Conservation (phyloP, 2,113 vertebrate genomes). For the Scophthalmus maximus region DNA sequence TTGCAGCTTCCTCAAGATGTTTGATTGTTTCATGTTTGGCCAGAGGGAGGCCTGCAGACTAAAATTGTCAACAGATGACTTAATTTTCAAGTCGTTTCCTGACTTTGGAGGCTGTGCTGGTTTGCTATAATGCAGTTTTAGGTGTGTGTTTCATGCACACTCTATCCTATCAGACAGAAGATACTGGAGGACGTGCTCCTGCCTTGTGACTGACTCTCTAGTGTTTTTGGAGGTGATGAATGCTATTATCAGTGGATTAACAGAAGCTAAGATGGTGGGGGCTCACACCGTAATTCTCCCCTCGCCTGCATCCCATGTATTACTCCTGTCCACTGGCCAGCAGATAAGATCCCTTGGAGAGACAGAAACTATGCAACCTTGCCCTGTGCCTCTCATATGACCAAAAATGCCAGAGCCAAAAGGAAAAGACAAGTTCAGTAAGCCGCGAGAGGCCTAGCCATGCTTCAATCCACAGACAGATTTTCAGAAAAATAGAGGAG, state of each 20-base stretch:
- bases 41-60: constrained; percentile 44
- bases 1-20: constrained; percentile 43
- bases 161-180: constrained; percentile 41
- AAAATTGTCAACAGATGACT: constrained; percentile 45
- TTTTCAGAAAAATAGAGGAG: constrained; percentile 24
- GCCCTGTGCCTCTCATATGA: constrained; percentile 49
- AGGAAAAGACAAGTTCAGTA: constrained; percentile 30
- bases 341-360: constrained; percentile 57
- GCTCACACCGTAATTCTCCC: constrained; percentile 40
- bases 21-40: constrained; percentile 35
- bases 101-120: background rate
- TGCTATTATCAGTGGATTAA: constrained; percentile 67
- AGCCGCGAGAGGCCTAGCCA: constrained; percentile 1
- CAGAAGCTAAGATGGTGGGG: constrained; percentile 58
- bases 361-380: constrained; percentile 35
- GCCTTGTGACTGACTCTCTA: constrained; percentile 63
- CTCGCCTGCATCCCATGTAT: constrained; percentile 35
- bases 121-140: constrained; percentile 12
- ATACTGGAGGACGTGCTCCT: constrained; percentile 31
- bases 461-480: constrained; percentile 14
- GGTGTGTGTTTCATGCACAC: constrained; percentile 24
- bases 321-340: constrained; percentile 26
- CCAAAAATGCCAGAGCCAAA: constrained; percentile 38
- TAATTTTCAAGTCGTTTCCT: constrained; percentile 6
- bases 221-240: constrained; percentile 63